Base-by-base conservation (phyloP, 1,140 invertebrate genomes). In the Nasonia giraulti region DNA sequence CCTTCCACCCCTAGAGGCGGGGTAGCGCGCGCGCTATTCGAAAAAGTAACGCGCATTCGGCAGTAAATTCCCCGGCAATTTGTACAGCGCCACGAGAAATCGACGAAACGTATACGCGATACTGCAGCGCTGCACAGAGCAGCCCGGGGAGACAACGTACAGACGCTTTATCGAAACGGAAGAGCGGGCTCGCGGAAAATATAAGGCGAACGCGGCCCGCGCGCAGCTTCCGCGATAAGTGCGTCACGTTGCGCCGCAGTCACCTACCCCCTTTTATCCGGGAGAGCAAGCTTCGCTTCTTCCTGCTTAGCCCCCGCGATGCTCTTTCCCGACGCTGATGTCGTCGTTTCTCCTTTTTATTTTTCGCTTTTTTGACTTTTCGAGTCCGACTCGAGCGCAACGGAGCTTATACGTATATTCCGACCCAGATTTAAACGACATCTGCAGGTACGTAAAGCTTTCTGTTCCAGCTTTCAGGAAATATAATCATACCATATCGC, bases 31-130 rank as follows among this genome's bases (percentile, higher is more conserved):
- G 33, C 33, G 69, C 27, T 31, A 73, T 62, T 62, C 7, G 37
- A 75, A 75, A 75, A 75, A 75, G 20, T 71, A 71, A 33, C 31
- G 75, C 44, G 47, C 76, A 73, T 55, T 76, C 82, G 76, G 47
- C 76, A 55, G 79, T 84, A 79, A 84, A 84, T 84, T 79, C 20
- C 20, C 11, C 31, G n/a, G 31, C 68, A 78, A 84, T 84, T 79
- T 84, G 82, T 73, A 20, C 11, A 27, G n/a, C 17, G 14, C n/a
- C 23, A 23, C 27, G 68, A 62, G 47, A 79, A 84, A 84, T 79
- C 83, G 83, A 79, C 27, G n/a, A 27, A 62, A 79, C 76, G 76
- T 47, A 76, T 68, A 40, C 47, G 75, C 55, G 55, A 62, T 62
- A 62, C 55, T n/a, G 55, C 55, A 62, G 50, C 50, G 44, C 10